These are phyloP conservation scores for Aleiodes leptofemur DNA, from an alignment of 2,888 invertebrate species.

Conservation along the genomic window DNA sequence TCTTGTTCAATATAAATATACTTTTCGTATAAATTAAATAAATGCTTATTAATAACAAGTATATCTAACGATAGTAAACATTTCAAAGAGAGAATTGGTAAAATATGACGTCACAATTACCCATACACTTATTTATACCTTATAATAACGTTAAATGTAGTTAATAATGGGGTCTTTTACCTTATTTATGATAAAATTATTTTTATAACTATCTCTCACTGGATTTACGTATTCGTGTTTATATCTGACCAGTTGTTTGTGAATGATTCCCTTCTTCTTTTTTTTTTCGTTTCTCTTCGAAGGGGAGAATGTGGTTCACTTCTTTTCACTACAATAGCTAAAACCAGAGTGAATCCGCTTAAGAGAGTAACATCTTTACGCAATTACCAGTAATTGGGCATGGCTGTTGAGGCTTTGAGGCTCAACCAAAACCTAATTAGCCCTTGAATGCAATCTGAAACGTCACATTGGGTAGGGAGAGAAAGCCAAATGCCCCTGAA, in stretches of 20 bases:
- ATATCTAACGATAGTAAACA: no score
- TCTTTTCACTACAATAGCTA: conserved; percentile 66
- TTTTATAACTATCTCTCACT: conserved; percentile 33
- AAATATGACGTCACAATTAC: no score
- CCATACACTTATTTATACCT: no score
- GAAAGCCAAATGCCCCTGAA: conserved; percentile 19
- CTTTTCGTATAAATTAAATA: no score
- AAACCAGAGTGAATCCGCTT: conserved; percentile 73
- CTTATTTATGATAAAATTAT: background rate
- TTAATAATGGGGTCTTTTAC: no score
- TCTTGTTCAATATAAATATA: no score
- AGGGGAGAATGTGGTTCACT: conserved; percentile 54
- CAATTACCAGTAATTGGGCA: conserved; percentile 74
- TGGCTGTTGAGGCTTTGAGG: conserved; percentile 47
- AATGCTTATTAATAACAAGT: no score
- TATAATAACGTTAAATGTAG: no score
- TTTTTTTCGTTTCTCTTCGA: background rate
- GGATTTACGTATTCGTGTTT: conserved; percentile 19
- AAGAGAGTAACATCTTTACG: conserved; percentile 74
- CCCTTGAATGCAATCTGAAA: conserved; percentile 68
- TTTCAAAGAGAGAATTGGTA: no score
- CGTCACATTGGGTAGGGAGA: conserved; percentile 34
- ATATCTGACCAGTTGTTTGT: conserved; percentile 26
- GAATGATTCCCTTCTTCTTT: background rate
- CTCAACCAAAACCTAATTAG: conserved; percentile 71